Evolutionary conservation across 2,113 vertebrate genomes (phyloP), one percentile per base, ranked within the genome.

Genomic region (Pithys albifrons): DNA sequence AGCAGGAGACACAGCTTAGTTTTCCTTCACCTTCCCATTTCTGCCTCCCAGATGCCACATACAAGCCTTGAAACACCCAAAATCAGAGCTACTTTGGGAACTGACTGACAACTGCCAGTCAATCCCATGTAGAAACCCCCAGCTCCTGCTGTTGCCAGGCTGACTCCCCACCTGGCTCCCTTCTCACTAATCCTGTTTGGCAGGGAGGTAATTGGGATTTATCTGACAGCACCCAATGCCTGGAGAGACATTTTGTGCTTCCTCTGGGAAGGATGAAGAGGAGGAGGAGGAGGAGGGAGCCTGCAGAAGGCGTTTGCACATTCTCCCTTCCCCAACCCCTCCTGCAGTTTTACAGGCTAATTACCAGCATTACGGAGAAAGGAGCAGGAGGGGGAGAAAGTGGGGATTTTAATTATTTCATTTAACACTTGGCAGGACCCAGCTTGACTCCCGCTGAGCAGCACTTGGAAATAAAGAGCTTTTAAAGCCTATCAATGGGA

Each of bases 351-450:
- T 80, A 74, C 77, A 61, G 75, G 91, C 92, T 97, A 93, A 95
- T 96, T 95, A 91, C 82, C 57, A 77, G 91, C 77, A 82, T 64
- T 67, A 71, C 6, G 75, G 80, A 31, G 77, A 79, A 77, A 76
- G 90, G 72, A 80, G 79, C 29, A 8, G 62, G 70, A 65, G 64
- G 66, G 88, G 64, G 83, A 70, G 75, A 64, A 59, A 84, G 92
- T 4, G 72, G 85, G 75, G 85, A 46, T 83, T 91, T 87, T 84
- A 95, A 96, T 95, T 70, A 96, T 87, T 95, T 91, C 93, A 76
- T 95, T 96, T 94, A 94, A 85, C 93, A 95, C 91, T 91, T 59
- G 91, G 95, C 92, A 90, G 84, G 83, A 83, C 75, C 84, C 94
- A 82, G 92, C 83, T 71, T 48, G 58, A 23, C 84, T 96, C 95